A percentile compares a stretch with the other conserved stretches of the same genome.
phyloP scores from a whole-genome alignment of 2,888 invertebrate genomes.

The Melanotus villosus region DNA sequence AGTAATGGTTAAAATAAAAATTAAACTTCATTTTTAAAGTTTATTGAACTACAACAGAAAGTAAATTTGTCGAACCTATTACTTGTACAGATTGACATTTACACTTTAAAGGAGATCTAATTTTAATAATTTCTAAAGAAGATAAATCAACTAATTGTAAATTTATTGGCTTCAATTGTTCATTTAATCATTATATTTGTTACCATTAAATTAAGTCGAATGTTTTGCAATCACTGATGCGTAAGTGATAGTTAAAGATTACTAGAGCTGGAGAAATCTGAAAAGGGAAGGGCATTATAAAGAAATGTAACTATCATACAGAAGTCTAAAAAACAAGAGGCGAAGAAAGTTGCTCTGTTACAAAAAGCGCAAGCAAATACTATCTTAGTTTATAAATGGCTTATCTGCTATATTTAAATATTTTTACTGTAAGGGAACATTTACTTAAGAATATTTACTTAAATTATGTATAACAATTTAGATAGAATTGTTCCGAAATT shows the following conservation, averaged over 20 bases:
- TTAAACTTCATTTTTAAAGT: too few relatives aligned
- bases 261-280: constrained; percentile 20
- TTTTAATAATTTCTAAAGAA: not conserved
- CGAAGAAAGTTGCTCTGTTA: constrained; percentile 25
- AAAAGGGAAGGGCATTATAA: constrained; percentile 29
- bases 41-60: too few relatives aligned
- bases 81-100: too few relatives aligned
- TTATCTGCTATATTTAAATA: not conserved
- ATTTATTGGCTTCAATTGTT: not conserved
- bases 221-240: constrained; percentile 17
- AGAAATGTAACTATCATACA: constrained; percentile 24
- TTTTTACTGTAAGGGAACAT: not conserved
- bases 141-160: not conserved
- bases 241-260: constrained; percentile 16
- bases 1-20: too few relatives aligned
- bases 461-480: too few relatives aligned
- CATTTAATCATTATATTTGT: not conserved
- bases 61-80: too few relatives aligned
- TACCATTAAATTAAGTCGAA: not conserved
- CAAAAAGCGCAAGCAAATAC: not conserved
- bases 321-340: not conserved
- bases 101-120: too few relatives aligned
- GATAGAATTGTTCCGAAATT: too few relatives aligned
- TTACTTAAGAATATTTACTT: too few relatives aligned
- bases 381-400: not conserved